Evolutionary conservation across 2,113 vertebrate genomes (phyloP), one percentile per base, ranked within the genome.

Genomic region (Nerophis ophidion): DNA sequence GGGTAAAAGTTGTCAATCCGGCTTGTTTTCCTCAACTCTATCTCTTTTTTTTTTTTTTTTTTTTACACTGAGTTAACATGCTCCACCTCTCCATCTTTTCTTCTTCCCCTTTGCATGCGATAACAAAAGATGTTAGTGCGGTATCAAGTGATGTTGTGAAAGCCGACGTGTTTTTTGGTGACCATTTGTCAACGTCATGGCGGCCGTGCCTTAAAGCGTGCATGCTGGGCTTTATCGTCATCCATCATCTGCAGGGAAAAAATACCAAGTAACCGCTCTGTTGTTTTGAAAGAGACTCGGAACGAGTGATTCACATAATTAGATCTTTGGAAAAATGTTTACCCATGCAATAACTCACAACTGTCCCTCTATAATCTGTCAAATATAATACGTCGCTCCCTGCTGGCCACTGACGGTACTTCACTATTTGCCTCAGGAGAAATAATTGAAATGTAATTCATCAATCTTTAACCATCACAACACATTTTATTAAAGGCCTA

Each of bases 341-440:
- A 44, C 40, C 10, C 10, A 44, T 44, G 10, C 40, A 44, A 11
- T 44, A 44, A 44, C 40, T 44, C 40, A 26, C 3, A 26, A 26
- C 26, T 26, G 10, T 44, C 12, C 11, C 11, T 12, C 11, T 10
- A 3, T 9, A 40, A 40, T 10, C 38, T 40, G 38, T 40, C 38
- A 8, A 40, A 10, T 40, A 40, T 40, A 26, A 10, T 48, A 15
- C 7, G 6, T 51, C 9, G 2, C 47, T 16, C 47, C 46, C 47
- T 16, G 15, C 48, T 11, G 17, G 9, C 14, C 49, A 68, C 60
- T 70, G 6, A 38, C 2, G 17, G 17, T 9, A 53, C 71, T 63
- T 70, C 9, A 38, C 33, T 60, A 51, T 51, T 51, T 51, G 26
- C 19, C 33, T 9, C 16, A 3, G 48, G 10, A 8, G 36, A 38